Evolutionary conservation across 2,797 vertebrate species (phyloP).

Genomic region (Danio aesculapii): DNA sequence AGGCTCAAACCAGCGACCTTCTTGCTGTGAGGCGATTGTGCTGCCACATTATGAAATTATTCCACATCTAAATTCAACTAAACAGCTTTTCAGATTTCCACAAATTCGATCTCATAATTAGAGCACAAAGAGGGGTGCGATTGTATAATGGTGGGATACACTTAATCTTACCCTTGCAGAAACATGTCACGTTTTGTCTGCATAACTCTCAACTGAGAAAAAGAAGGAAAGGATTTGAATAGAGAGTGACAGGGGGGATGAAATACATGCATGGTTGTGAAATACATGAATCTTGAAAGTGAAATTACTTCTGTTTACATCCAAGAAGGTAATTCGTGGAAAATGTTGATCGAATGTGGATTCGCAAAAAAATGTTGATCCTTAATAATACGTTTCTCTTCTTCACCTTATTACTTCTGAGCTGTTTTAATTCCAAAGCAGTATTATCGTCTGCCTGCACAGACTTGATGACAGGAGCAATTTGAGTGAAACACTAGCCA

Average conservation of each 20-base stretch:
- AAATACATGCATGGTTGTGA: neutral
- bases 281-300: neutral
- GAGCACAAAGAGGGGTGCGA: neutral
- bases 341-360: neutral
- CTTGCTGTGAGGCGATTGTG: too few relatives aligned
- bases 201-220: constrained; percentile 17
- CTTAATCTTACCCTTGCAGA: constrained; percentile 35
- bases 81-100: neutral
- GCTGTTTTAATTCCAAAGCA: constrained; percentile 6
- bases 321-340: neutral
- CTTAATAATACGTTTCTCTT: neutral
- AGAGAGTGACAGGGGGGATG: neutral
- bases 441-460: neutral
- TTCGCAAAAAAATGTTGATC: neutral
- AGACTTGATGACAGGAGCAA: neutral
- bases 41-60: too few relatives aligned
- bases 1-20: too few relatives aligned
- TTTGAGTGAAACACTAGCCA: neutral
- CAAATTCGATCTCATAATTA: neutral
- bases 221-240: constrained; percentile 4
- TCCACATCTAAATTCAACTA: neutral
- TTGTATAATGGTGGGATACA: constrained; percentile 16
- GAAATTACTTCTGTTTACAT: neutral
- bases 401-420: neutral
- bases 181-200: constrained; percentile 54